Evolutionary conservation across 2,888 invertebrate genomes (phyloP), one percentile per base, ranked within the genome.

Genomic region (Drosophila paucipuncta): DNA sequence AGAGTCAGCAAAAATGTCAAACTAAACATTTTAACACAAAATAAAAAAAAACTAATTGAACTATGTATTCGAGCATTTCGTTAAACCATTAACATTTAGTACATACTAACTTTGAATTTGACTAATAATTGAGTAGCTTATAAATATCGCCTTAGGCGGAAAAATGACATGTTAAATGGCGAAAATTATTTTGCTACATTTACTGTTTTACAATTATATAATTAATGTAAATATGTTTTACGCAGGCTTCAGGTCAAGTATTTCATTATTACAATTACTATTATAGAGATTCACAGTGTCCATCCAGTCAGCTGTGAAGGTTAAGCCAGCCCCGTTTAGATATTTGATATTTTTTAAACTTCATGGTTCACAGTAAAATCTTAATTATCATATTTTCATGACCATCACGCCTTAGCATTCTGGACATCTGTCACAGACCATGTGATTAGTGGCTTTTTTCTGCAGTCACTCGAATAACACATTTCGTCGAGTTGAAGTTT

Each of bases 1-100:
- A 43, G 30, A 62, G 82, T 78, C 73, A 78, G 82, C 73, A 39
- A 66, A 78, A 68, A 59, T 60, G 37, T 66, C 54, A 57, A 66
- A 47, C 65, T 49, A 65, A 65, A 22, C 57, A 64, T 33, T 62
- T 76, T 30, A 5, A 35, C n/a, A 41, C 25, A 47, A 43, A n/a
- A 39, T 52, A 13, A 30, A 11, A 28, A 11, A 47, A 5, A 28
- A 58, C 28, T 25, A n/a, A 16, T 49, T 49, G 1, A 25, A 47
- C 1, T 22, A 16, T 16, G 7, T 4, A 6, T 22, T 49, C 16
- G 16, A 5, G 10, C 18, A 28, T 50, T 50, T 50, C 9, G 18
- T 18, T 10, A 28, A 25, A 50, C 18, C n/a, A 28, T 22, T 22
- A 49, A 9, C 16, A 49, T 18, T 49, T 28, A 28, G 1, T 22